phyloP scores from a whole-genome alignment of 2,113 vertebrate genomes.

The Butorides virescens region DNA sequence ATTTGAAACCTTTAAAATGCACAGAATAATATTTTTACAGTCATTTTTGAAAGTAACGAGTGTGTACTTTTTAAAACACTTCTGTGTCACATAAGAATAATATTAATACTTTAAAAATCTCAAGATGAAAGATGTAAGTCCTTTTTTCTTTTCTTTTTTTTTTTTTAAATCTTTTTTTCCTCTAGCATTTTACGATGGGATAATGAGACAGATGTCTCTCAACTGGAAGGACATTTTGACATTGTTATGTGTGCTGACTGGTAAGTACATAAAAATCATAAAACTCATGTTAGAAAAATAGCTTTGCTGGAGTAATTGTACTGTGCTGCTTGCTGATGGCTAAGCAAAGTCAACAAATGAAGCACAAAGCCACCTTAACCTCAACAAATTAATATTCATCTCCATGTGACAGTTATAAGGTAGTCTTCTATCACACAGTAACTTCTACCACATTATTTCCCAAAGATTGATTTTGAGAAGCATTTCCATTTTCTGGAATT shows the following conservation, averaged over 20 bases:
- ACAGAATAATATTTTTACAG: constrained; percentile 5
- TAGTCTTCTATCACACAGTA: constrained; percentile 87
- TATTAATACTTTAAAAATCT: constrained; percentile 72
- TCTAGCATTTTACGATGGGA: constrained; percentile 97
- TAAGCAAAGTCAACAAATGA: constrained; percentile 85
- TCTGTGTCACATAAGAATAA: constrained; percentile 57
- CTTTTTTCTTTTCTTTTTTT: constrained; percentile 68
- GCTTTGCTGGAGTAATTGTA: constrained; percentile 80
- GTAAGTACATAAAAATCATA: constrained; percentile 90
- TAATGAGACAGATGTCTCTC: constrained; percentile 92
- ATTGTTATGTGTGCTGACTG: constrained; percentile 99
- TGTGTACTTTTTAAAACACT: constrained; percentile 47
- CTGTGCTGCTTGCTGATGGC: constrained; percentile 76
- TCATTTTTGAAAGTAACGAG: constrained; percentile 55
- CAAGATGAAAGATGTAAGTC: constrained; percentile 65
- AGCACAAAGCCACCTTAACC: constrained; percentile 84
- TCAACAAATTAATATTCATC: constrained; percentile 90
- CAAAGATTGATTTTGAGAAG: constrained; percentile 89
- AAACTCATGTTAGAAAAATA: constrained; percentile 76
- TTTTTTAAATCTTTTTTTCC: constrained; percentile 71
- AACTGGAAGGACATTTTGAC: constrained; percentile 96
- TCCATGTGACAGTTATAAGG: constrained; percentile 87
- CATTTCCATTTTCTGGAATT: constrained; percentile 99
- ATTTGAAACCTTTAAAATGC: constrained; percentile 52
- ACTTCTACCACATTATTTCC: constrained; percentile 93